Evolutionary conservation across 2,113 vertebrate species (phyloP).

Genomic region (Coturnix japonica): DNA sequence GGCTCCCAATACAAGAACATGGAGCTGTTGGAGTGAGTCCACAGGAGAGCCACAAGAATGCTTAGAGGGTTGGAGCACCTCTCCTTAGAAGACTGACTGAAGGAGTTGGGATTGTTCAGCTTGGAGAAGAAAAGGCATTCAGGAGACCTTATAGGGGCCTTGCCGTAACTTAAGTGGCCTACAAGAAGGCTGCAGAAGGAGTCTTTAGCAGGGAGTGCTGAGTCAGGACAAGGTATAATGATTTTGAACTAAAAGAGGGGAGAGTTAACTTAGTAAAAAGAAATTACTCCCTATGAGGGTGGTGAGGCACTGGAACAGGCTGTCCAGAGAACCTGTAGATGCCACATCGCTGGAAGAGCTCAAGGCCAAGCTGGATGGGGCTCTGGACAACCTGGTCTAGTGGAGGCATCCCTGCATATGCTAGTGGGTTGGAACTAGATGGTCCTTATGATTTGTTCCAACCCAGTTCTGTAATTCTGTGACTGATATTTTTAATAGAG

Average conservation of each 20-base stretch:
- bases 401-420: not conserved
- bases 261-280: not conserved
- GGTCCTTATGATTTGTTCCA: not conserved
- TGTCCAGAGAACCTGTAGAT: not conserved
- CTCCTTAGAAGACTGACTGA: not conserved
- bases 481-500: fast-evolving
- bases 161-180: not conserved
- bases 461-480: not conserved
- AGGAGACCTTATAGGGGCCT: not conserved
- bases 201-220: not conserved
- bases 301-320: not conserved
- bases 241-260: not conserved
- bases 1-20: not conserved
- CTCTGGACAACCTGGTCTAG: not conserved
- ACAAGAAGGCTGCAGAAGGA: not conserved
- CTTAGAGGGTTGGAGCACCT: not conserved
- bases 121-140: not conserved
- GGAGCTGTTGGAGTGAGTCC: not conserved
- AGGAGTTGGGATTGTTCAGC: not conserved
- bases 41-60: not conserved
- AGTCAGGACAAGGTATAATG: not conserved
- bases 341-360: not conserved
- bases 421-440: not conserved
- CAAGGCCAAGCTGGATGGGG: not conserved
- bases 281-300: not conserved